Evolutionary conservation across 2,797 vertebrate genomes (phyloP).

Genomic region (Geotrypetes seraphini): DNA sequence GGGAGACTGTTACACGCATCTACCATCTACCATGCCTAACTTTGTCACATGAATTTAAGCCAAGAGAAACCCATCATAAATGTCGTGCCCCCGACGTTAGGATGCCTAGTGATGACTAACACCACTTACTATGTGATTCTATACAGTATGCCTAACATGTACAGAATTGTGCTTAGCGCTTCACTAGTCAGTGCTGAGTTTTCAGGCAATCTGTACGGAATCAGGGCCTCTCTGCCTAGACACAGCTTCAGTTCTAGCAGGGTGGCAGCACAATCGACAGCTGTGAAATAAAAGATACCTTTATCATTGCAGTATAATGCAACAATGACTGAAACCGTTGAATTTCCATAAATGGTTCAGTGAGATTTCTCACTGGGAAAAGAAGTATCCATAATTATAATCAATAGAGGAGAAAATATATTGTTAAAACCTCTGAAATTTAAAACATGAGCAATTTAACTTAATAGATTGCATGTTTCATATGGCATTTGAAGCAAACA

Average conservation of each 20-base stretch:
- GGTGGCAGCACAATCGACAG: constrained; percentile 43
- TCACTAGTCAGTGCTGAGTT: too few species aligned
- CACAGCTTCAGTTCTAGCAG: constrained; percentile 49
- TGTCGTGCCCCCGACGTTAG: too few species aligned
- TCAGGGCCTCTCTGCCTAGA: constrained; percentile 29
- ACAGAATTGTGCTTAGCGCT: too few species aligned
- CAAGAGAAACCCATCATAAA: too few species aligned
- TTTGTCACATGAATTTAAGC: too few species aligned
- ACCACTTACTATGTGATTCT: too few species aligned
- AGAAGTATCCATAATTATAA: constrained; percentile 7
- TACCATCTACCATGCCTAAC: too few species aligned
- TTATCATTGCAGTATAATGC: neutral
- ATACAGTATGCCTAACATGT: too few species aligned
- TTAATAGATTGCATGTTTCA: constrained; percentile 5
- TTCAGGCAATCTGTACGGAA: too few species aligned
- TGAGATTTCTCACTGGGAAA: constrained; percentile 4
- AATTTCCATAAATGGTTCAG: constrained; percentile 1
- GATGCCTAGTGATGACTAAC: too few species aligned
- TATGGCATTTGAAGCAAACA: constrained; percentile 2
- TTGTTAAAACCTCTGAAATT: neutral
- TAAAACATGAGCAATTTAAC: constrained; percentile 7
- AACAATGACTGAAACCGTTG: neutral
- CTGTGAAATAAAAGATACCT: too few species aligned
- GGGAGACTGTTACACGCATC: too few species aligned
- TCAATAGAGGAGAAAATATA: constrained; percentile 9